Conservation (phyloP, 2,113 vertebrate genomes). For the Dicaeum eximium region DNA sequence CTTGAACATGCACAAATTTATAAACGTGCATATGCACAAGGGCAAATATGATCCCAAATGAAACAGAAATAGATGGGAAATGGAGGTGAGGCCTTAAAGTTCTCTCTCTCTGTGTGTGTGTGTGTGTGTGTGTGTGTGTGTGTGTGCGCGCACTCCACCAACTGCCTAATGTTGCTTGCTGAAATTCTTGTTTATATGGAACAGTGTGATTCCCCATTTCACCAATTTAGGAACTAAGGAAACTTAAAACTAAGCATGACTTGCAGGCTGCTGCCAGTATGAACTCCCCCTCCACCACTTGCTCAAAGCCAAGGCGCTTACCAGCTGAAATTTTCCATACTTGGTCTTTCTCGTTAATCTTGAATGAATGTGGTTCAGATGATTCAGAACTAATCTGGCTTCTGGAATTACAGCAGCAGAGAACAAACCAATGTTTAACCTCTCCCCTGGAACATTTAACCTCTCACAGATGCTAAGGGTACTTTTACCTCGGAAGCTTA, state of each 20-base stretch:
- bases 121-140: not conserved
- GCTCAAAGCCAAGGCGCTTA: not conserved
- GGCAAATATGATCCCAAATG: not conserved
- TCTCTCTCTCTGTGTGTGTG: too few relatives aligned
- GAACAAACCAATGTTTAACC: slow-evolving; percentile 54
- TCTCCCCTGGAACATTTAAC: slow-evolving; percentile 46
- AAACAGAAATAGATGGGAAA: not conserved
- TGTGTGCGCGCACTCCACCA: rapidly evolving
- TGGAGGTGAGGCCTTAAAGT: not conserved
- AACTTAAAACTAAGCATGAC: not conserved
- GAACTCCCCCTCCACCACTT: not conserved
- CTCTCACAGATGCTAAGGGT: slow-evolving; percentile 39
- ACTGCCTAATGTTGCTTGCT: not conserved
- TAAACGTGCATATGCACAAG: not conserved
- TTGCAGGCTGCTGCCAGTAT: not conserved
- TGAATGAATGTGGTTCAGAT: slow-evolving; percentile 51
- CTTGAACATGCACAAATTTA: not conserved
- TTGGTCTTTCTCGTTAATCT: slow-evolving; percentile 56
- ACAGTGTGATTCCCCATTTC: not conserved
- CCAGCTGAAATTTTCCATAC: slow-evolving; percentile 46
- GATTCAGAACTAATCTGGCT: slow-evolving; percentile 59
- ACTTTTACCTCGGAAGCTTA: slow-evolving; percentile 22
- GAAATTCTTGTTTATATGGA: not conserved
- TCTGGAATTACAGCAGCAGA: slow-evolving; percentile 57
- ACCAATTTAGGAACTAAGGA: not conserved